Evolutionary conservation across 2,797 vertebrate species (phyloP).

Genomic region (Amniataba percoides): DNA sequence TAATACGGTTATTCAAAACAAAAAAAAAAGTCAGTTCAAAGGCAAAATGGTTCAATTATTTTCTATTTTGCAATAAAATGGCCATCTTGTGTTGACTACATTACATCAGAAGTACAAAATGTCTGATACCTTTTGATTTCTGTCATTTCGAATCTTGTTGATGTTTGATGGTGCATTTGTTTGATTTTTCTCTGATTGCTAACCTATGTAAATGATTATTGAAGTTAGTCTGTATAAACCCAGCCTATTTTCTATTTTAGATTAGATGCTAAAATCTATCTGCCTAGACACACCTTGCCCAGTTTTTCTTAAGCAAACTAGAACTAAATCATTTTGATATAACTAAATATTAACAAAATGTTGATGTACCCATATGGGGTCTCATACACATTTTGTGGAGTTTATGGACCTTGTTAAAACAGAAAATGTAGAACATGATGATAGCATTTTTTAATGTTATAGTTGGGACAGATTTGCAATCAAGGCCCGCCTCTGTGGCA

Average conservation of each 20-base stretch:
- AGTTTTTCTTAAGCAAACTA: background rate
- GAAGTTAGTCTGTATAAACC: background rate
- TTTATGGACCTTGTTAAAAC: slow-evolving; percentile 25
- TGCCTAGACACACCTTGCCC: background rate
- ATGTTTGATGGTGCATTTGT: background rate
- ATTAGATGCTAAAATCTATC: background rate
- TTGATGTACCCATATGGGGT: background rate
- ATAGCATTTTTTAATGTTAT: slow-evolving; percentile 25
- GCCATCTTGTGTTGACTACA: no score
- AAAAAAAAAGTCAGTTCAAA: no score
- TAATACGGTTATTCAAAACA: no score
- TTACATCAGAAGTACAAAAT: no score
- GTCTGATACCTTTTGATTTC: background rate
- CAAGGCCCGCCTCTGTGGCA: slow-evolving; percentile 23
- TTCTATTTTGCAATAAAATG: no score
- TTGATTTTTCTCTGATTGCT: background rate
- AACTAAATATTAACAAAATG: background rate
- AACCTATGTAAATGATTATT: background rate
- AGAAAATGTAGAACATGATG: slow-evolving; percentile 23
- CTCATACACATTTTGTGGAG: background rate
- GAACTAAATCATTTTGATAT: background rate
- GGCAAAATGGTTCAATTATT: no score
- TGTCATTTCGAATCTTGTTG: background rate
- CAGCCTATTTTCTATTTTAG: background rate
- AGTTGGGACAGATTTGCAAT: slow-evolving; percentile 37